Percentiles rank a stretch among this genome's conserved stretches.
phyloP scores from a whole-genome alignment of 2,113 vertebrate species.

The Potamarius usumacintae region DNA sequence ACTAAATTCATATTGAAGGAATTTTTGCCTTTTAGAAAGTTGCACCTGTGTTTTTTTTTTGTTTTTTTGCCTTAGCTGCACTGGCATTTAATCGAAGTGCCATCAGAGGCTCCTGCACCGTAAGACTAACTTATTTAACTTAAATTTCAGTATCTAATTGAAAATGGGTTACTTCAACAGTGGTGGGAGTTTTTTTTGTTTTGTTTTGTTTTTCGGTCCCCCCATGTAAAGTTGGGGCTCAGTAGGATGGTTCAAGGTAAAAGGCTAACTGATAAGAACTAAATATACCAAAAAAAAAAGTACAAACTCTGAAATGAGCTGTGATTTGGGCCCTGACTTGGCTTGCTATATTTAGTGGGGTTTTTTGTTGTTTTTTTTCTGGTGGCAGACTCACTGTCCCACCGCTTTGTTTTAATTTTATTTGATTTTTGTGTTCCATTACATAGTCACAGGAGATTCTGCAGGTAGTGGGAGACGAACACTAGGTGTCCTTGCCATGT shows the following conservation, averaged over 20 bases:
- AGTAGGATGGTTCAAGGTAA: too few relatives aligned
- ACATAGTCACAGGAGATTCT: not conserved
- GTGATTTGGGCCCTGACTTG: too few relatives aligned
- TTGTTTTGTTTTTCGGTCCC: too few relatives aligned
- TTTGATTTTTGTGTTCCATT: not conserved
- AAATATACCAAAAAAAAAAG: not conserved
- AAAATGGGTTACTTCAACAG: too few relatives aligned
- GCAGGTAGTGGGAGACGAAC: not conserved
- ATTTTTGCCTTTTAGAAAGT: not conserved
- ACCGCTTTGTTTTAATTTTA: not conserved
- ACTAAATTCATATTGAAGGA: not conserved
- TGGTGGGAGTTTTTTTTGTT: not conserved
- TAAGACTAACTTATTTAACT: not conserved
- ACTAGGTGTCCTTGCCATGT: not conserved
- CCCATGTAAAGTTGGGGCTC: not conserved
- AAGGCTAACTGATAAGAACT: too few relatives aligned
- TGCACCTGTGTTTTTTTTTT: not conserved
- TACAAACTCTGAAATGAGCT: not conserved
- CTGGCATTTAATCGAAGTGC: not conserved
- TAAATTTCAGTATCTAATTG: not conserved
- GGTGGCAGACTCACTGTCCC: too few relatives aligned
- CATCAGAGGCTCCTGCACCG: not conserved
- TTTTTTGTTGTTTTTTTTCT: not conserved
- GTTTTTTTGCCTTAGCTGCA: not conserved
- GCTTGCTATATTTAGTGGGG: too few relatives aligned